Evolutionary conservation across 2,797 vertebrate genomes (phyloP), one percentile per base, ranked within the genome.

Genomic region (Gastrophryne carolinensis): DNA sequence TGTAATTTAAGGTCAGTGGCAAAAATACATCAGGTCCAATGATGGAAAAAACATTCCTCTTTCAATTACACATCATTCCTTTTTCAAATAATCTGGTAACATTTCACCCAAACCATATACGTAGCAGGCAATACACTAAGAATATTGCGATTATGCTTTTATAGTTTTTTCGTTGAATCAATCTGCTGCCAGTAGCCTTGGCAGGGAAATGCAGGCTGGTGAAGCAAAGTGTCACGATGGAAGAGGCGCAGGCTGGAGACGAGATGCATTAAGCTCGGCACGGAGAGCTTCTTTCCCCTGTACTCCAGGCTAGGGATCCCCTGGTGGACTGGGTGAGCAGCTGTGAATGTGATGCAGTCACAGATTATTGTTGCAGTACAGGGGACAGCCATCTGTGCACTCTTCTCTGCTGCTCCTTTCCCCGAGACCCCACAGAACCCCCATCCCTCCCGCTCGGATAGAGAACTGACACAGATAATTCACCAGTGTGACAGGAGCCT

Each of bases 201-300:
- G 60, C 60, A 63, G 21, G 3, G 27, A 63, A 37, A 35, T 65
- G 27, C 34, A 60, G 24, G 34, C 21, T 85, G 84, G 82, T 8
- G 85, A 85, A 85, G 82, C 84, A 85, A 86, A 79, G 84, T 83
- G 81, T 83, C 82, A 82, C 79, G 85, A 85, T 84, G 82, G 82
- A 84, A 82, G 84, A 5, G 84, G 29, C n/a, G 54, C n/a, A 82
- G 82, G 79, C 77, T 80, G n/a, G 1, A 81, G 84, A 85, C 81
- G 82, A 86, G 82, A 82, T 79, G 72, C 60, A 32, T 83, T 83
- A 82, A 83, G 83, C 82, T 80, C 82, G 81, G 15, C 67, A 49
- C 67, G 74, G 71, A 2, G 81, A 5, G 77, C 5, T 81, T 83
- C 81, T 83, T 82, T 58, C 81, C 80, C 75, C 69, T 37, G 82